Evolutionary conservation across 1,140 invertebrate genomes (phyloP).

Genomic region (Bacillus rossius): DNA sequence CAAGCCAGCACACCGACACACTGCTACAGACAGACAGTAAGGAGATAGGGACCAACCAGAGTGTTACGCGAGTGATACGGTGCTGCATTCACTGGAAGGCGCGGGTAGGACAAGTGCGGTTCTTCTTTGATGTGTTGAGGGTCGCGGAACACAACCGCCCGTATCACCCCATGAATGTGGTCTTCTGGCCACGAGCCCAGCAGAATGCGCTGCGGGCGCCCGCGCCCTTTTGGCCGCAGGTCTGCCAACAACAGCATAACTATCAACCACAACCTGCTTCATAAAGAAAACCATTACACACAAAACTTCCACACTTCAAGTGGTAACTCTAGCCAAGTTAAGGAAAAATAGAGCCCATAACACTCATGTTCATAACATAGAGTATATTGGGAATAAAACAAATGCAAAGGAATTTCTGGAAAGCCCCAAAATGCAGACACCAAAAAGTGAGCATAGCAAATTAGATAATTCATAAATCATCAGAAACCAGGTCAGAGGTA

Average conservation of each 20-base stretch:
- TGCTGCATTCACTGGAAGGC: constrained; percentile 41
- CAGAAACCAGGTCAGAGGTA: no score
- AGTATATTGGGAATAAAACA: no score
- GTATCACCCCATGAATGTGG: constrained; percentile 83
- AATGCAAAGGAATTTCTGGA: no score
- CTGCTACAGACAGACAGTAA: no score
- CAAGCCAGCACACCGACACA: no score
- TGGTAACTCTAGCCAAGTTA: not conserved
- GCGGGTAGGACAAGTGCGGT: constrained; percentile 45
- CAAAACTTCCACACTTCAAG: not conserved
- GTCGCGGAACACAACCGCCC: constrained; percentile 86
- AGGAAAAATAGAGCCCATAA: not conserved
- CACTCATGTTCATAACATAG: no score
- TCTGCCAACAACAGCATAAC: constrained; percentile 48
- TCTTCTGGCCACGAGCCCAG: constrained; percentile 89
- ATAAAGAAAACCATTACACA: not conserved
- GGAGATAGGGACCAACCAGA: not conserved
- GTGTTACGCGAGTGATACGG: constrained; percentile 7
- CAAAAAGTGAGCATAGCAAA: no score
- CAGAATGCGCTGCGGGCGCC: constrained; percentile 81
- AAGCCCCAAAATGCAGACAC: no score
- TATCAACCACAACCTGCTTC: no score
- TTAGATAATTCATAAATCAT: no score
- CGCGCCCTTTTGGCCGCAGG: constrained; percentile 82
- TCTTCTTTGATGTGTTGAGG: constrained; percentile 69